Evolutionary conservation across 2,888 invertebrate species (phyloP), one percentile per base, ranked within the genome.

Genomic region (Tethea ocularis): DNA sequence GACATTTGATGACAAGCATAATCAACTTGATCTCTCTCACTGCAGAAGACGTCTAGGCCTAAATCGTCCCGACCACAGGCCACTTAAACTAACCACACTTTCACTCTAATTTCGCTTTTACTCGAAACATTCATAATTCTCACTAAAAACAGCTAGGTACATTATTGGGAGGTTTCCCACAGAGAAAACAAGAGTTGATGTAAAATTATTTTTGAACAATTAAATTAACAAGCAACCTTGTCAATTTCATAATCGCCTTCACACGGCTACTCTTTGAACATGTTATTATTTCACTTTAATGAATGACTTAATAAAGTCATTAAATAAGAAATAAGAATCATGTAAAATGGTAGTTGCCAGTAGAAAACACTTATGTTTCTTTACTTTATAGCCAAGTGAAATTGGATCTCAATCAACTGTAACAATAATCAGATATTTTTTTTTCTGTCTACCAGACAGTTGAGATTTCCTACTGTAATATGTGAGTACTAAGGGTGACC

Each of bases 161-260:
- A n/a, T 59, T 61, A 61, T 60, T 60, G 59, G 61, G 58, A 64
- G 24, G 57, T 58, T 68, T 71, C 71, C 60, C 71, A 69, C 71
- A 68, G 74, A 61, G 71, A 71, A 69, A 72, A 58, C 63, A 71
- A 60, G 65, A 70, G 66, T 33, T 66, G 61, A 70, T 65, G 68
- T 62, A 38, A 61, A 62, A 63, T 63, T 63, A 59, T 56, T 58
- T 62, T 51, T 53, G 51, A 61, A 36, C 53, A 23, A 41, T 29
- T 22, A 22, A 46, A 54, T 33, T 15, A 23, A 15, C 54, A 51
- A 51, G 58, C 33, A 36, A 55, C 51, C 58, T 54, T 54, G 46
- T 58, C 33, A 57, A 63, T 63, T 61, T 63, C 56, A 56, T 57
- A 24, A 7, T 26, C n/a, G 56, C 26, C 22, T 54, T 51, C 59